Percentiles rank a stretch among this genome's conserved stretches.
phyloP scores from a whole-genome alignment of 92 coral and sea anemone species.

The Palythoa heliodiscus region DNA sequence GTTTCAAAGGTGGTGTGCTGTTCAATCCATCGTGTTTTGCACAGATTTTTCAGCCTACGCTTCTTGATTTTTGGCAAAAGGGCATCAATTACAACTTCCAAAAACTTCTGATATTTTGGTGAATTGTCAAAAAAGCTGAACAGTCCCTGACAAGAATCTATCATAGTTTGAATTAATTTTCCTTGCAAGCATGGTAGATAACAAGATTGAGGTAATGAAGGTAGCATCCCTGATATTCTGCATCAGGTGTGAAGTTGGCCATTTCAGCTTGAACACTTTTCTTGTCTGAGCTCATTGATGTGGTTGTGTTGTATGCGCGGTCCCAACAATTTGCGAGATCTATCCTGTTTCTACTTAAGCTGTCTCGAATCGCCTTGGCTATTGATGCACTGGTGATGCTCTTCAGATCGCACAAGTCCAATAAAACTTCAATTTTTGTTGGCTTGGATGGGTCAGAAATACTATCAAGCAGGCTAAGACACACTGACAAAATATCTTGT shows the following conservation, averaged over 20 bases:
- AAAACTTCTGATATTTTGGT: not conserved
- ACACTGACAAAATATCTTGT: conserved; percentile 59
- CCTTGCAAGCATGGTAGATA: conserved; percentile 63
- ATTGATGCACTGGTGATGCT: no score
- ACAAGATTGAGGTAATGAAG: conserved; percentile 31
- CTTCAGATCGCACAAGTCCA: not conserved
- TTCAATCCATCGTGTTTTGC: conserved; percentile 59
- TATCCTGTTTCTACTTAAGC: conserved; percentile 45
- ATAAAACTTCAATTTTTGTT: not conserved
- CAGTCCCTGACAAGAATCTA: not conserved
- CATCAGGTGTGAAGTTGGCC: conserved; percentile 54
- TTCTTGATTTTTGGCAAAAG: not conserved
- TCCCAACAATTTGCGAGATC: conserved; percentile 58
- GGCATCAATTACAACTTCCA: not conserved
- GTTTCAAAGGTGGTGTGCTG: not conserved
- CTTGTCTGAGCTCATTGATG: conserved; percentile 68
- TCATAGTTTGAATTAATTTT: not conserved
- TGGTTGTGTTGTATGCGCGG: conserved; percentile 63
- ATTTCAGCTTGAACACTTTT: conserved; percentile 73
- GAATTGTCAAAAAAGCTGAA: not conserved
- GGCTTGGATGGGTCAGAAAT: conserved; percentile 59
- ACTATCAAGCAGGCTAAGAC: conserved; percentile 64
- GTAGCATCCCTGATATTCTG: conserved; percentile 68
- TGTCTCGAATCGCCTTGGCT: conserved; percentile 59
- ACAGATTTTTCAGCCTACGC: conserved; percentile 10